Base-by-base conservation (phyloP, 2,797 vertebrate species). In the Semaprochilodus insignis region DNA sequence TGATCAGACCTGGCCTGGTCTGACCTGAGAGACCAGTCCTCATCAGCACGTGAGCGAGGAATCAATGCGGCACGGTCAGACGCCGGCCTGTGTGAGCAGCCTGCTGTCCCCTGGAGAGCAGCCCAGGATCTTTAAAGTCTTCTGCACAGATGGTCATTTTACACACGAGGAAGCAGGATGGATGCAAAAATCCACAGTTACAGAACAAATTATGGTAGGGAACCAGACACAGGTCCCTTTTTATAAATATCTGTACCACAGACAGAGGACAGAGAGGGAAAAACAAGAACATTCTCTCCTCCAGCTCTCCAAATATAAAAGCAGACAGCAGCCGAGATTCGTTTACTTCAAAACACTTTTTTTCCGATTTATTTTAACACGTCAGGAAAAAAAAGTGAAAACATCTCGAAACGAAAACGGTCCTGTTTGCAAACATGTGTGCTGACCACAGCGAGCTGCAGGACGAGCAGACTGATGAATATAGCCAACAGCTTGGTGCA, bases 161-260 rank as follows among this genome's bases (percentile, higher is more conserved):
- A 91, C 90, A 92, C 89, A 89, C 83, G 82, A 92, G 80, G 57
- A 77, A 89, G 82, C 77, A 72, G 57, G 88, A 83, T 83, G 88
- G 88, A 91, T 88, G 77, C 78, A 92, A 88, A 91, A 90, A 87
- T 89, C 87, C 88, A 90, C 87, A 91, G 88, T 89, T 90, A 85
- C 74, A 82, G 84, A 90, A 88, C 77, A 90, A 92, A 91, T 83
- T 86, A 91, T 83, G 89, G 88, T 82, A 87, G 77, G 70, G 85
- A 89, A 86, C 86, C 91, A 91, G 91, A 91, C 89, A 48, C 80
- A 83, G 86, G 91, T 90, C 88, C 90, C 77, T 80, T 66, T 91
- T 93, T 93, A 93, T 92, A 94, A 94, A 94, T 92, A 93, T 84
- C 87, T 89, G 72, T 23, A 83, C 78, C 94, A 90, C 91, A 93